Conservation (phyloP, 2,888 invertebrate genomes). For the Lycia hirtaria region DNA sequence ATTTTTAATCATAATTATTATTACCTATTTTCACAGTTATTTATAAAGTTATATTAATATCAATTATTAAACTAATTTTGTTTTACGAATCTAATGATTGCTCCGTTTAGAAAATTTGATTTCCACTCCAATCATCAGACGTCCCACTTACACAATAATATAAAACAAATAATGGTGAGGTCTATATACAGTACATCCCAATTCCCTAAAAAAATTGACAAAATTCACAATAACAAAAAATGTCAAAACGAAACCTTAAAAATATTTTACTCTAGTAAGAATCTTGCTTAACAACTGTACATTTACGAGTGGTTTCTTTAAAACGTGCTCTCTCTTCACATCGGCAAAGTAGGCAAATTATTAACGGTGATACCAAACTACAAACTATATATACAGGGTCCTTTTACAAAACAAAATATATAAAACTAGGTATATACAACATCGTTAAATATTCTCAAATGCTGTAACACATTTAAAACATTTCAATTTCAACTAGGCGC, state of each 20-base stretch:
- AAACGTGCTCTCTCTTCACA: constrained; percentile 67
- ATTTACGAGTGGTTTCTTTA: constrained; percentile 83
- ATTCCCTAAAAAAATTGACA: constrained; percentile 90
- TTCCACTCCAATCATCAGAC: constrained; percentile 83
- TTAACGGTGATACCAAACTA: constrained; percentile 63
- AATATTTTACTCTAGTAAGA: constrained; percentile 81
- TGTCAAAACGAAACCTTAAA: constrained; percentile 77
- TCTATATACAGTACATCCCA: constrained; percentile 88
- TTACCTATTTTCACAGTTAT: constrained; percentile 86
- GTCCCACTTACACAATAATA: constrained; percentile 72
- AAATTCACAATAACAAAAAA: constrained; percentile 87
- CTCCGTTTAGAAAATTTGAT: constrained; percentile 84
- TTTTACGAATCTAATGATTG: constrained; percentile 84
- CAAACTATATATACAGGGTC: constrained; percentile 77
- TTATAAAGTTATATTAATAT: constrained; percentile 87
- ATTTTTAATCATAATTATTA: constrained; percentile 86
- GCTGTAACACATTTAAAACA: constrained; percentile 85
- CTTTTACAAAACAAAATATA: constrained; percentile 83
- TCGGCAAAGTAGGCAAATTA: constrained; percentile 77
- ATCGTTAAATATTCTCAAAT: constrained; percentile 85
- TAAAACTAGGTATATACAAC: constrained; percentile 86
- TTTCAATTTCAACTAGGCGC: constrained; percentile 83
- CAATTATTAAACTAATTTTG: constrained; percentile 85
- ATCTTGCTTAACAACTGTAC: constrained; percentile 84
- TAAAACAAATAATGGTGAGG: constrained; percentile 81